Conservation (phyloP, 2,797 vertebrate species). For the Glyptemys insculpta region DNA sequence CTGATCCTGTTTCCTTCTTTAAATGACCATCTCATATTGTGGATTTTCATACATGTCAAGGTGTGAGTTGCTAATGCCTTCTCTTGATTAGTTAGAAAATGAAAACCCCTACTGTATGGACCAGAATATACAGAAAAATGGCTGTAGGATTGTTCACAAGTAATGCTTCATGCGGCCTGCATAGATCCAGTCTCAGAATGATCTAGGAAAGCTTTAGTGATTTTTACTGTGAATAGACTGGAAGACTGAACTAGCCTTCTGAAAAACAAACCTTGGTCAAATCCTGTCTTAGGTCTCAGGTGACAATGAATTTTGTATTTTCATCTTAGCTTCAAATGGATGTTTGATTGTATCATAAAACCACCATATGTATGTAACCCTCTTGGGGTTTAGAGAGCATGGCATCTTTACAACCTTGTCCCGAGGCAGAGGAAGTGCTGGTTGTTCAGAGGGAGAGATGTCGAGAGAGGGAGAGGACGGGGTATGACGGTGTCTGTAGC, state of each 20-base stretch:
- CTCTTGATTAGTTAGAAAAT: slow-evolving; percentile 50
- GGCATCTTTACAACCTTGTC: background rate
- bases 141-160: slow-evolving; percentile 40
- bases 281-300: slow-evolving; percentile 8
- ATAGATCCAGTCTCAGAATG: slow-evolving; percentile 44
- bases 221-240: slow-evolving; percentile 49
- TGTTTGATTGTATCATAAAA: slow-evolving; percentile 40
- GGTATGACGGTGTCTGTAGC: background rate
- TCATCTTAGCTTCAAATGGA: slow-evolving; percentile 35
- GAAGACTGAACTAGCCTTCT: slow-evolving; percentile 38
- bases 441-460: background rate
- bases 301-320: slow-evolving; percentile 50
- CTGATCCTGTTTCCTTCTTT: slow-evolving; percentile 54
- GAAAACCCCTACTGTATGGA: slow-evolving; percentile 37
- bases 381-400: background rate
- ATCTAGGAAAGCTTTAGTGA: slow-evolving; percentile 42
- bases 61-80: slow-evolving; percentile 16
- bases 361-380: background rate
- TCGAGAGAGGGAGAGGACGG: background rate
- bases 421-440: background rate
- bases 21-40: slow-evolving; percentile 42
- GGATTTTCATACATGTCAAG: slow-evolving; percentile 27
- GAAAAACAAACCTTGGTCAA: slow-evolving; percentile 50
- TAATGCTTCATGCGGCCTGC: background rate
- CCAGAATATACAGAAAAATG: slow-evolving; percentile 57